Evolutionary conservation across 2,888 invertebrate species (phyloP), one percentile per base, ranked within the genome.

Genomic region (Phasia obesa): DNA sequence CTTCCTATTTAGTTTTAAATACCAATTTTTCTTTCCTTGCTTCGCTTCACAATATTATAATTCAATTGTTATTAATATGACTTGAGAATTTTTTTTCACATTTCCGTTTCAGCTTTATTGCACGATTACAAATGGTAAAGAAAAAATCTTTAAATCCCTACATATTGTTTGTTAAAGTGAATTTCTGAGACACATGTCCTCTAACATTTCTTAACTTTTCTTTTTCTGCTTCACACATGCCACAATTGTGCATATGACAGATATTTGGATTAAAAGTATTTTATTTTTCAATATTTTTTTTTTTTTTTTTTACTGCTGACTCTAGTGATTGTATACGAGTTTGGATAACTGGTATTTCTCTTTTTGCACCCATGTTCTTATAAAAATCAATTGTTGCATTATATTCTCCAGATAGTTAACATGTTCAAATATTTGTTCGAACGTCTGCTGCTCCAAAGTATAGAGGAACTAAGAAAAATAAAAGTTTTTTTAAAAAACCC

Each of bases 351-450:
- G 42, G 27, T 25, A 9, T 60, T 44, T 53, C 15, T 44, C 38
- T 21, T 47, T 23, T 60, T 53, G 23, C 60, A 44, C 25, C 57
- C 15, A 42, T 71, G 42, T 71, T 78, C 42, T 65, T 71, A 51
- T 51, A 71, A 78, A 71, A 79, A 79, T 79, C 79, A 73, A 73
- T 79, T 73, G 73, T 79, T 67, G 65, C 67, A 79, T 67, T 59
- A 73, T 59, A 79, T 67, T 79, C 79, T 79, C 71, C 31, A 60
- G 79, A 79, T 73, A 73, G 75, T 75, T 81, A 75, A 59, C 76
- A 65, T 70, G 70, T 69, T 59, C 51, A 75, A 81, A 81, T 76
- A 81, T 75, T 81, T 81, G 81, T 51, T 49, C 51, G 57, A 70
- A 81, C 70, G 75, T 81, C 75, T 80, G 64, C 51, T 60, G 64